Conservation (phyloP, 2,888 invertebrate genomes). For the Litoditis marina region DNA sequence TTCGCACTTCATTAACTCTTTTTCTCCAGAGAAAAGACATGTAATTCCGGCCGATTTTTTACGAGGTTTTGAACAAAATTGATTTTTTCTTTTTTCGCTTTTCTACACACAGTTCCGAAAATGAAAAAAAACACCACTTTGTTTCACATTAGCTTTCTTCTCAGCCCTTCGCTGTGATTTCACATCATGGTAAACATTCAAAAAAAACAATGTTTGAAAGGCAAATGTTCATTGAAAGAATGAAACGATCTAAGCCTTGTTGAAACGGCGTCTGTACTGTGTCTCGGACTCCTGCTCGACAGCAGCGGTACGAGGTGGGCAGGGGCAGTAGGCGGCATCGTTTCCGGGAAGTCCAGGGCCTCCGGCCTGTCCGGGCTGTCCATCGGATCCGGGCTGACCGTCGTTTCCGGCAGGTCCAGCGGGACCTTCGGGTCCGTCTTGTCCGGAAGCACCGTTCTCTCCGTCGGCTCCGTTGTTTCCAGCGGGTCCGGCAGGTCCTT, state of each 20-base stretch:
- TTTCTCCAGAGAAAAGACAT: too few species aligned
- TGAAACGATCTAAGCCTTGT: conserved; percentile 28
- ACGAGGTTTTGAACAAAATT: too few species aligned
- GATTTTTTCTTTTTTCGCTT: too few species aligned
- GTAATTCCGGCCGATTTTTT: too few species aligned
- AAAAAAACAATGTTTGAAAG: too few species aligned
- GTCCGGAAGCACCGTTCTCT: conserved; percentile 13
- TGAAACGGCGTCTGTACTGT: conserved; percentile 39
- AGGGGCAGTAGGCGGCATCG: conserved; percentile 44
- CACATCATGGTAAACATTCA: too few species aligned
- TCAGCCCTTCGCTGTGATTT: too few species aligned
- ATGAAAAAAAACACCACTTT: too few species aligned
- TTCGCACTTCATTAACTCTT: too few species aligned
- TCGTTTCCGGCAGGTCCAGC: conserved; percentile 24
- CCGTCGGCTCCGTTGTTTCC: conserved; percentile 7
- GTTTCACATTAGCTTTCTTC: too few species aligned
- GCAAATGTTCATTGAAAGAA: too few species aligned
- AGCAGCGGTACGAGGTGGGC: conserved; percentile 46
- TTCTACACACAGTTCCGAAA: too few species aligned
- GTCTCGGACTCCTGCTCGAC: conserved; percentile 30
- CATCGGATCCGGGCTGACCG: conserved; percentile 22
- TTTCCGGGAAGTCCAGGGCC: conserved; percentile 20
- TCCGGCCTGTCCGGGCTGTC: conserved; percentile 29
- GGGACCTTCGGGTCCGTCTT: conserved; percentile 39
- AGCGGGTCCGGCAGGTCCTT: conserved; percentile 13